These are phyloP conservation scores for Betta splendens DNA, from an alignment of 2,797 vertebrate genomes.

Conservation along the genomic window DNA sequence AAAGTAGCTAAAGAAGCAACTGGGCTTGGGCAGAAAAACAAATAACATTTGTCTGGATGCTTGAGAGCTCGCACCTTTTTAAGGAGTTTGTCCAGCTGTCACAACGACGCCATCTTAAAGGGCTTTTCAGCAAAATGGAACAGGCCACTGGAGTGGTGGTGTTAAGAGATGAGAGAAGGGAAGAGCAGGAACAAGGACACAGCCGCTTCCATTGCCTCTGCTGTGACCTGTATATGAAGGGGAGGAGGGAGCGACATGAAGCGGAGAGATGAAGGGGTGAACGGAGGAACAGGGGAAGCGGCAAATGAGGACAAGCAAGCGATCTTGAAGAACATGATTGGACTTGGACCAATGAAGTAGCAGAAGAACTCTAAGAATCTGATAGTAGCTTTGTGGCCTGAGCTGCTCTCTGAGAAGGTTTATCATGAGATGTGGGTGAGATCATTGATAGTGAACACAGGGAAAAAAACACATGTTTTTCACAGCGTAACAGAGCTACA, in stretches of 20 bases:
- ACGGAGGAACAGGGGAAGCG: slow-evolving; percentile 16
- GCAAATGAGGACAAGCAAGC: slow-evolving; percentile 33
- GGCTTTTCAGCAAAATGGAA: slow-evolving; percentile 38
- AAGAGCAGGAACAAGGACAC: slow-evolving; percentile 24
- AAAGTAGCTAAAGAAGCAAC: not conserved
- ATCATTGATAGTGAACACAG: slow-evolving; percentile 32
- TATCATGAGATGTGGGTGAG: slow-evolving; percentile 33
- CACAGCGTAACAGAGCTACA: not conserved
- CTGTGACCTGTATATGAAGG: slow-evolving; percentile 24
- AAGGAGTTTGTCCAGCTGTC: slow-evolving; percentile 45
- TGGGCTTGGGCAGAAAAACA: not conserved
- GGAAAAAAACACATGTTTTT: slow-evolving; percentile 11
- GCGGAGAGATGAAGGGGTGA: slow-evolving; percentile 18
- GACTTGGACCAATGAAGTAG: slow-evolving; percentile 20
- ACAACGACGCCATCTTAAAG: slow-evolving; percentile 21
- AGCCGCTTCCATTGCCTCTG: slow-evolving; percentile 32
- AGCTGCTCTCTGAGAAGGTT: slow-evolving; percentile 19
- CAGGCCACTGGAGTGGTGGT: slow-evolving; percentile 11
- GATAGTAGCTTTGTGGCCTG: slow-evolving; percentile 15
- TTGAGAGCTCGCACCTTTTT: slow-evolving; percentile 3
- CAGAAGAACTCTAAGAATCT: slow-evolving; percentile 22
- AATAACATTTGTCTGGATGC: not conserved
- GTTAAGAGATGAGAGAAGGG: slow-evolving; percentile 14
- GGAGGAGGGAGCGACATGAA: slow-evolving; percentile 10
- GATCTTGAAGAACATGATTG: slow-evolving; percentile 11